Base-by-base conservation (phyloP, 2,888 invertebrate genomes). In the Heliconius charithonia region DNA sequence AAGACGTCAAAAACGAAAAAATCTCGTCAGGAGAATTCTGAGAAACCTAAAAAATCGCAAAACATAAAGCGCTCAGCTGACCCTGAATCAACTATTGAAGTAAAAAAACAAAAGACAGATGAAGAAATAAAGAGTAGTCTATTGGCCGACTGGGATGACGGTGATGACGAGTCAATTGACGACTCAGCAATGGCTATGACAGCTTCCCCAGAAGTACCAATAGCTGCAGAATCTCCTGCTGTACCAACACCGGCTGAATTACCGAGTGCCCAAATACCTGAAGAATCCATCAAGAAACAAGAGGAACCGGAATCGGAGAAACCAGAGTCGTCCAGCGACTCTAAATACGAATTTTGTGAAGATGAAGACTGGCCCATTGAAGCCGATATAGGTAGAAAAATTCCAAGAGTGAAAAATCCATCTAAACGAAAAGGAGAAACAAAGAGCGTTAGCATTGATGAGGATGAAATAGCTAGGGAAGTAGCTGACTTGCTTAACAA, bases 271-370 rank as follows among this genome's bases (percentile, higher is more conserved):
- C 87, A 87, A 84, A 81, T 88, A n/a, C 85, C 88, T 72, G 80
- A 76, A 63, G 91, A 91, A 29, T 76, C 84, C 74, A 92, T 92
- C 79, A 90, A 89, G 81, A 91, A 89, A 82, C 63, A 85, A 1
- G 88, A 88, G 51, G 88, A 87, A 71, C 80, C 86, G 22, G 66
- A 83, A 51, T 82, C 84, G 70, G 93, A 93, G 85, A 90, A 95
- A 89, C 89, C 95, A 82, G 91, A 95, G 84, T 90, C 94, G 27
- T 90, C 93, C 1, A 93, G 91, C 83, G 93, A 96, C 76, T 97
- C 97, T 0, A 97, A 97, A 87, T 98, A 97, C 87, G 97, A 98
- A 89, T 97, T 97, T 87, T 96, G 97, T 83, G 97, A 97, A 81
- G 97, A 97, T 83, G 96, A 97, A 87, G 96, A 95, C 85, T 95